phyloP scores from a whole-genome alignment of 2,113 vertebrate genomes.

The Microtus richardsoni region DNA sequence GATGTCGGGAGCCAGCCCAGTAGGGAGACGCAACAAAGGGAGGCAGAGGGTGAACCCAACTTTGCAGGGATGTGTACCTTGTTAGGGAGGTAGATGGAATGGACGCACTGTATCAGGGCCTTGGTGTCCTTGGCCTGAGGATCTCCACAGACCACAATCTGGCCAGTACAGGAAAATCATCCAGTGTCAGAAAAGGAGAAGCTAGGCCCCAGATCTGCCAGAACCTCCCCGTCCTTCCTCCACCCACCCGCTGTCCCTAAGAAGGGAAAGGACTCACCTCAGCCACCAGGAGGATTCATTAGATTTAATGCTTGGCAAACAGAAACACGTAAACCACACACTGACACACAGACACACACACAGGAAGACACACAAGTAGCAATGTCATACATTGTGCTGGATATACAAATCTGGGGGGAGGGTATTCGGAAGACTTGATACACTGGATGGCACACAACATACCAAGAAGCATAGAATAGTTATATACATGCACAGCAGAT shows the following conservation, averaged over 20 bases:
- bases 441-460: not conserved
- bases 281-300: not conserved
- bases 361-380: not conserved
- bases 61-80: constrained; percentile 86
- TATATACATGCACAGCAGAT: not conserved
- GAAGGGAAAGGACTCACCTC: not conserved
- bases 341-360: no score
- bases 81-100: constrained; percentile 91
- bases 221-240: not conserved
- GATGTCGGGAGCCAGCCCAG: not conserved
- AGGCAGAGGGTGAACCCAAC: fast-evolving
- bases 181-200: not conserved
- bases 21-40: no score
- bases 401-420: not conserved
- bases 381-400: not conserved
- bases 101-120: constrained; percentile 88
- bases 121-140: constrained; percentile 91
- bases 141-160: constrained; percentile 94
- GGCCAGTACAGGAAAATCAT: not conserved
- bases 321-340: not conserved
- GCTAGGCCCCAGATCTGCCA: not conserved
- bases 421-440: not conserved
- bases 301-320: not conserved
- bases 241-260: not conserved
- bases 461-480: not conserved